A percentile compares a stretch with the other conserved stretches of the same genome.
These are phyloP conservation scores for Eutolmus rufibarbis DNA, from an alignment of 2,888 invertebrate genomes.

Conservation along the genomic window DNA sequence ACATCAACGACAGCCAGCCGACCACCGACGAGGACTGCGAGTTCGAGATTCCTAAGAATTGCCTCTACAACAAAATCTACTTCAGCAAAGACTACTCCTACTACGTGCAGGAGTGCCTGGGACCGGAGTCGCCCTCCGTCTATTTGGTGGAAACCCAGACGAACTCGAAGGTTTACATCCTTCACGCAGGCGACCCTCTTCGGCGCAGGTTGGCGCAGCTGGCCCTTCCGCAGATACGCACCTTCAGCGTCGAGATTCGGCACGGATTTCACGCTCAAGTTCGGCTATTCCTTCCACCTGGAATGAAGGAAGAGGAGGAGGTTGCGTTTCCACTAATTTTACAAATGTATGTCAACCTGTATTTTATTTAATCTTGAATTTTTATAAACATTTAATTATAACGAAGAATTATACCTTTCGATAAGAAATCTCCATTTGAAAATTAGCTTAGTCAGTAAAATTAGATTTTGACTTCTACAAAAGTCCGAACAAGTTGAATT, in stretches of 20 bases:
- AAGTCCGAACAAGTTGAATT: too few species aligned
- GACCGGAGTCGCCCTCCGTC: slow-evolving; percentile 74
- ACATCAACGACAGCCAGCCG: slow-evolving; percentile 49
- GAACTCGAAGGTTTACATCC: slow-evolving; percentile 69
- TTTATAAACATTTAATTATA: too few species aligned
- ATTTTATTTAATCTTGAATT: background rate
- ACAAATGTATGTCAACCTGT: slow-evolving; percentile 73
- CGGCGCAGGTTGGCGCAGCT: slow-evolving; percentile 70
- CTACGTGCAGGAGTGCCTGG: slow-evolving; percentile 80
- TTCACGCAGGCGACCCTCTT: slow-evolving; percentile 75
- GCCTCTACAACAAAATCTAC: slow-evolving; percentile 71
- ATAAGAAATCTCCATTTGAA: background rate
- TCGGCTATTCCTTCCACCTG: slow-evolving; percentile 81
- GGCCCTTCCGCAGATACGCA: slow-evolving; percentile 78
- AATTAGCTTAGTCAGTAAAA: background rate
- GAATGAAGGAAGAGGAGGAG: slow-evolving; percentile 82
- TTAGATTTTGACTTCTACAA: too few species aligned
- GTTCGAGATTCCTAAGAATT: slow-evolving; percentile 65
- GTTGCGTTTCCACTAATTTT: slow-evolving; percentile 81
- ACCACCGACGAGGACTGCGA: slow-evolving; percentile 52
- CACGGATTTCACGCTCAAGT: slow-evolving; percentile 77
- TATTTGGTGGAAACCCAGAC: slow-evolving; percentile 70
- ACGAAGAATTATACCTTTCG: too few species aligned
- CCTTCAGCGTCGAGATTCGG: slow-evolving; percentile 72
- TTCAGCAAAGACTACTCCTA: slow-evolving; percentile 72